These are phyloP conservation scores for Nymphalis io DNA, from an alignment of 1,140 invertebrate genomes.

Conservation along the genomic window DNA sequence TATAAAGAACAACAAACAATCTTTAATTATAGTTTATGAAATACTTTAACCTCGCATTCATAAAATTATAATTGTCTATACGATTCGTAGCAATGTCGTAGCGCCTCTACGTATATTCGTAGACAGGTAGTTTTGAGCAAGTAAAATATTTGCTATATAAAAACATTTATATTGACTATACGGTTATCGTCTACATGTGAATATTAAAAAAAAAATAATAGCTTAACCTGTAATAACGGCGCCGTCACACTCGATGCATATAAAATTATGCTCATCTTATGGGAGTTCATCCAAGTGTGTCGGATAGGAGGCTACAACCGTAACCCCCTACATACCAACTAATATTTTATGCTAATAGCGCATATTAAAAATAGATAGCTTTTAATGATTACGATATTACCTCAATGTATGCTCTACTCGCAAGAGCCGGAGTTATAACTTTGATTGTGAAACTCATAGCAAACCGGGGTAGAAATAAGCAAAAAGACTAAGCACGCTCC, in stretches of 20 bases:
- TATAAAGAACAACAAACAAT: no score
- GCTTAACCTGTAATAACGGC: slow-evolving; percentile 39
- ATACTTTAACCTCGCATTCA: not conserved
- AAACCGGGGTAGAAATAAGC: slow-evolving; percentile 32
- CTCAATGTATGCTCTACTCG: not conserved
- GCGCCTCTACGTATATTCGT: slow-evolving; percentile 63
- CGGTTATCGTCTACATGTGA: not conserved
- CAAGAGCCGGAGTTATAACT: slow-evolving; percentile 22
- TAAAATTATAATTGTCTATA: not conserved
- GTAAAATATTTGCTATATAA: not conserved
- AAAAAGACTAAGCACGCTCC: slow-evolving; percentile 61
- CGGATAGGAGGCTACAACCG: slow-evolving; percentile 42
- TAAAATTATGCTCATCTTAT: slow-evolving; percentile 50
- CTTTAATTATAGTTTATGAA: not conserved
- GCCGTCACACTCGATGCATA: slow-evolving; percentile 46
- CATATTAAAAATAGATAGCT: slow-evolving; percentile 19
- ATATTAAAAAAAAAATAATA: slow-evolving; percentile 16
- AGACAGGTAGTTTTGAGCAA: slow-evolving; percentile 36
- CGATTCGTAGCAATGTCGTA: slow-evolving; percentile 64
- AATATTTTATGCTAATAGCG: slow-evolving; percentile 20
- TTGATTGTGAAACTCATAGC: slow-evolving; percentile 29
- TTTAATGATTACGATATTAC: not conserved
- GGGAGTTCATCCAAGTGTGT: slow-evolving; percentile 52
- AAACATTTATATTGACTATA: slow-evolving; percentile 15
- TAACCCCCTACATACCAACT: slow-evolving; percentile 23